phyloP scores from a whole-genome alignment of 2,888 invertebrate genomes.

The Sinohyriopsis cumingii region DNA sequence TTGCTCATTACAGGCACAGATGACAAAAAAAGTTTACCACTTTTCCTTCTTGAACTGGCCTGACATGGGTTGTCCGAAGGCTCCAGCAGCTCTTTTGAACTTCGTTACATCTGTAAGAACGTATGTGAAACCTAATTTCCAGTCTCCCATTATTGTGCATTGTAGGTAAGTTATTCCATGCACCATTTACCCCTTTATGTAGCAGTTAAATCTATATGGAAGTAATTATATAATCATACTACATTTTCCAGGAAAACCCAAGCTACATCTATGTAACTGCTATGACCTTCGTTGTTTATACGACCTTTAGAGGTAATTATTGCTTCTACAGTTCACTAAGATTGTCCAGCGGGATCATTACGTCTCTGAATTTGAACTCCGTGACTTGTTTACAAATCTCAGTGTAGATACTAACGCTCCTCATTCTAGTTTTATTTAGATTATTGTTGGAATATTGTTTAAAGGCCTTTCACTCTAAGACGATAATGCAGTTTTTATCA shows the following conservation, averaged over 20 bases:
- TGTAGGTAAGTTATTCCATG: conserved; percentile 77
- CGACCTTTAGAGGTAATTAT: too few species aligned
- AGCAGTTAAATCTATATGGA: conserved; percentile 1
- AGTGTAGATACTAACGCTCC: too few species aligned
- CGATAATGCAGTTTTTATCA: too few species aligned
- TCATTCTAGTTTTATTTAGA: too few species aligned
- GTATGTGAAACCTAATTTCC: conserved; percentile 74
- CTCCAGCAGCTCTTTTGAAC: conserved; percentile 78
- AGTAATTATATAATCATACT: not conserved
- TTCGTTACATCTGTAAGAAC: conserved; percentile 78
- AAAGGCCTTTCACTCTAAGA: too few species aligned
- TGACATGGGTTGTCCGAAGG: conserved; percentile 81
- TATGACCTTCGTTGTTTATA: too few species aligned
- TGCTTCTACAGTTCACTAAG: too few species aligned
- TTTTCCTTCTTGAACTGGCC: conserved; percentile 84
- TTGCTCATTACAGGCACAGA: conserved; percentile 60
- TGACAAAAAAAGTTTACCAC: conserved; percentile 76
- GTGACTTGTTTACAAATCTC: not conserved
- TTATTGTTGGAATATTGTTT: too few species aligned
- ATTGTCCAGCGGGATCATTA: not conserved
- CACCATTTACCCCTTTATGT: not conserved
- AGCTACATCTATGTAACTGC: not conserved
- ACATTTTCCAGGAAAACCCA: not conserved
- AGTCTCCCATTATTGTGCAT: conserved; percentile 79
- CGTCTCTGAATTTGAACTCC: too few species aligned